Base-by-base conservation (phyloP, 2,888 invertebrate genomes). In the Gandaritis pyraliata region DNA sequence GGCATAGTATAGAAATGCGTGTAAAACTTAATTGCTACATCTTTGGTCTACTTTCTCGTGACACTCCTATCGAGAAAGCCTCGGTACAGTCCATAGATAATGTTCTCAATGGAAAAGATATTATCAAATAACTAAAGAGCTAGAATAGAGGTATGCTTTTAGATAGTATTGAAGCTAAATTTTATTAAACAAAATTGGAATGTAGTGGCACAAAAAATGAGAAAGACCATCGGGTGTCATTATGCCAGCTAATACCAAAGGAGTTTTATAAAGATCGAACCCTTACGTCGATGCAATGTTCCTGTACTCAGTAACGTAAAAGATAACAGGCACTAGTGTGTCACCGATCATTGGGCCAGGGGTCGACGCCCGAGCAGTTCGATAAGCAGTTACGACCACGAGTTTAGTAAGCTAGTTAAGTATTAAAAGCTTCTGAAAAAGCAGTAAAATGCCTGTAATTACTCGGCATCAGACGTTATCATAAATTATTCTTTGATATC, bases 21-120 rank as follows among this genome's bases (percentile, higher is more conserved):
- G 69, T 67, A 64, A 64, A 68, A 60, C 59, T 60, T 61, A 62
- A 69, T 67, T 64, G 66, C 63, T 45, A 52, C 58, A 64, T 49
- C 59, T 66, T 69, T 65, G 67, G 67, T 68, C 56, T 59, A 69
- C 68, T 70, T 69, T 69, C 66, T 63, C 62, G 62, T 56, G 48
- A 63, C 60, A 62, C 58, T 56, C 54, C 56, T 59, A 55, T 53
- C 56, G 51, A 33, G 64, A 64, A 59, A 64, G 56, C 51, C 36
- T 46, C 45, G n/a, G 16, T 59, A 43, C 57, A 62, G 15, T 15
- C 43, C 11, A n/a, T 0, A 16, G 1, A 33, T 33, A 33, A 6
- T 4, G 10, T 8, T 8, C 1, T 33, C 8, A 33, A 33, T 33
- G 8, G n/a, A 33, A 33, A 8, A 33, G 1, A 23, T 23, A 33